These are phyloP conservation scores for Blomia tropicalis DNA, from an alignment of 2,888 invertebrate species.

Conservation along the genomic window DNA sequence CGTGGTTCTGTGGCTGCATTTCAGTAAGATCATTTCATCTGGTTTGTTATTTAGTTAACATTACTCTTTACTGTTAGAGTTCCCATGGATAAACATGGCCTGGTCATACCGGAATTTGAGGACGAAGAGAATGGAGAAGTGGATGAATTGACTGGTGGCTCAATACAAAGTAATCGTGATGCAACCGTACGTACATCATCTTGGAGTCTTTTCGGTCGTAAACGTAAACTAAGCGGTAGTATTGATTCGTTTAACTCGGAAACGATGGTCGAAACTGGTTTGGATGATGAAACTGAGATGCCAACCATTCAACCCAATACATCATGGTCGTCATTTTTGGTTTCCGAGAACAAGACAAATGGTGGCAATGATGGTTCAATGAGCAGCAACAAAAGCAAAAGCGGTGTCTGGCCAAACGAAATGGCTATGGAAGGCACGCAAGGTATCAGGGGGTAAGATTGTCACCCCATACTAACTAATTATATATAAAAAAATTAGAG, in stretches of 20 bases:
- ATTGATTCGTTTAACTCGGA: constrained; percentile 20
- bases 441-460: constrained; percentile 28
- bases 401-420: constrained; percentile 6
- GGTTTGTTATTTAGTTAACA: constrained; percentile 19
- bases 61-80: constrained; percentile 32
- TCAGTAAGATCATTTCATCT: constrained; percentile 36
- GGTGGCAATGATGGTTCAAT: not conserved
- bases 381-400: not conserved
- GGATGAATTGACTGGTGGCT: constrained; percentile 33
- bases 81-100: constrained; percentile 43
- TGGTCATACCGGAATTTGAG: constrained; percentile 43
- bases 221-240: constrained; percentile 21
- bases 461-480: constrained; percentile 15
- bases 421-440: constrained; percentile 19
- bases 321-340: not conserved
- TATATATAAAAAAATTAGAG: not conserved
- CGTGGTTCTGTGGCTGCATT: constrained; percentile 44
- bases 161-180: constrained; percentile 17
- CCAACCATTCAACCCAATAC: not conserved
- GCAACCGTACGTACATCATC: not conserved
- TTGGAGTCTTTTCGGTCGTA: constrained; percentile 15
- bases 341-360: not conserved
- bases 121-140: constrained; percentile 41
- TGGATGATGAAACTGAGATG: constrained; percentile 1
- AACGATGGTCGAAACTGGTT: constrained; percentile 17